Evolutionary conservation across 1,140 invertebrate genomes (phyloP), one percentile per base, ranked within the genome.

Genomic region (Diachasma alloeum): DNA sequence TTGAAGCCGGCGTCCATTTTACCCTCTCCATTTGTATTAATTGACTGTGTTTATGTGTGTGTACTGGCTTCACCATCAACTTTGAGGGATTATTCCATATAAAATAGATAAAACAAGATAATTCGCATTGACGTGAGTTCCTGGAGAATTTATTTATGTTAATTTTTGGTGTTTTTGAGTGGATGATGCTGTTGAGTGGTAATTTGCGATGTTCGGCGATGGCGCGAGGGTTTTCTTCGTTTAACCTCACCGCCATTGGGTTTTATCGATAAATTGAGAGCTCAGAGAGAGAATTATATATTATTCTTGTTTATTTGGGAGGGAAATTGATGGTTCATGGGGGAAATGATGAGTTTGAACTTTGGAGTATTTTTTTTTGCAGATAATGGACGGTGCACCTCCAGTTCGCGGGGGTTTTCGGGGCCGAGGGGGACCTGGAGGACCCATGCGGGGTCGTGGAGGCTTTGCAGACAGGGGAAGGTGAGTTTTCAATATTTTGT

Each of bases 391-490:
- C 26, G 87, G 85, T 46, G 83, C 84, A 63, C 83, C 86, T 74
- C 77, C 82, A 26, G 79, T 85, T 5, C 81, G 86, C 78, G 87
- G 87, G 39, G 87, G 87, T 17, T 89, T 88, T 42, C 79, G 88
- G 4, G 87, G 85, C 74, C 83, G 86, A 11, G 84, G 86, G 39
- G 87, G 87, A 10, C 84, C 84, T 48, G 83, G 83, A 37, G 84
- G 83, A 17, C 79, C 84, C 0, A 85, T 87, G 83, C 83, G 88
- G 44, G 88, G 88, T 82, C 87, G 88, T 56, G 87, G 88, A 3
- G 83, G 87, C 36, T 89, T 89, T 22, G 84, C 83, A 31, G 88
- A 87, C 10, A 83, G 86, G 68, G 87, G 86, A 81, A 85, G 88
- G 88, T 88, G 78, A 80, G 69, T 36, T 59, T 26, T 68, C n/a